phyloP scores from a whole-genome alignment of 2,797 vertebrate species.

The Cyprinodon diabolis region DNA sequence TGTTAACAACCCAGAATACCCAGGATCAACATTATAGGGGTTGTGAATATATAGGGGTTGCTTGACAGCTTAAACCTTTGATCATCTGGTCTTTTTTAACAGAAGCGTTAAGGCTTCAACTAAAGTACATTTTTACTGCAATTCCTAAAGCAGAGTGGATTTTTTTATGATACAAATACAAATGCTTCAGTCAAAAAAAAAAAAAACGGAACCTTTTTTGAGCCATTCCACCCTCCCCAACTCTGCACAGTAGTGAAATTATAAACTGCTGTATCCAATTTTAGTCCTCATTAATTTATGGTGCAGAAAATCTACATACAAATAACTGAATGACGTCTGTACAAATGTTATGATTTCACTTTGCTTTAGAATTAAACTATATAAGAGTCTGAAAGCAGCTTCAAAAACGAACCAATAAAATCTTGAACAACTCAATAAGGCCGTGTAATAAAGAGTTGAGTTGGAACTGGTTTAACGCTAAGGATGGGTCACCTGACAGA shows the following conservation, averaged over 20 bases:
- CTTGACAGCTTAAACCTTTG: not conserved
- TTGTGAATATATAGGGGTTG: too few relatives aligned
- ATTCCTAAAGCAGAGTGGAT: not conserved
- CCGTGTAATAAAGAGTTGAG: slow-evolving; percentile 17
- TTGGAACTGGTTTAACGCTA: slow-evolving; percentile 31
- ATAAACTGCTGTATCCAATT: not conserved
- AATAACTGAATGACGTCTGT: not conserved
- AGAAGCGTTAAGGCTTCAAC: too few relatives aligned
- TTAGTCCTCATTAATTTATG: not conserved
- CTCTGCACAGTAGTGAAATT: too few relatives aligned
- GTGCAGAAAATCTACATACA: not conserved
- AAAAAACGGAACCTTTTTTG: too few relatives aligned
- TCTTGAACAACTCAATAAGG: not conserved
- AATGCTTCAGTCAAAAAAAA: too few relatives aligned
- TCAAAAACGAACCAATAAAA: not conserved
- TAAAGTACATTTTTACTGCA: not conserved
- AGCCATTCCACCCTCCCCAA: too few relatives aligned
- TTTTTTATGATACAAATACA: not conserved
- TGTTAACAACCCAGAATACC: not conserved
- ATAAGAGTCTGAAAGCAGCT: not conserved
- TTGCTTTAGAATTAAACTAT: not conserved
- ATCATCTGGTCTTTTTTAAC: not conserved
- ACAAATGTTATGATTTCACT: not conserved
- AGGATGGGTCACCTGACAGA: slow-evolving; percentile 52
- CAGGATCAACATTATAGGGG: not conserved